Evolutionary conservation across 2,888 invertebrate genomes (phyloP), one percentile per base, ranked within the genome.

Genomic region (Oxycera nigricornis): DNA sequence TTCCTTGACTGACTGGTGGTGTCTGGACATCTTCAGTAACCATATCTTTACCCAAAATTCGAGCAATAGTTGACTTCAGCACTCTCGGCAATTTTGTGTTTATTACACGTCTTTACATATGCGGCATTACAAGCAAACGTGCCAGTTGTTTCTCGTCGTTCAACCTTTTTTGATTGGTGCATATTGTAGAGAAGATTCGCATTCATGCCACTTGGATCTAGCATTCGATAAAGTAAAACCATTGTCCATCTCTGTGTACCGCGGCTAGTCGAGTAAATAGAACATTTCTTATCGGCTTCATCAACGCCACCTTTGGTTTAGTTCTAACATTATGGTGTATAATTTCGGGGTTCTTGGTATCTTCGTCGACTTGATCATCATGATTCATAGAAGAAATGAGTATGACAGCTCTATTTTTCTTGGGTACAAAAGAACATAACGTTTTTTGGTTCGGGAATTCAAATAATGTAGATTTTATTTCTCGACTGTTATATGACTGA

Each of bases 251-350:
- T 46, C 17, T 17, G 11, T 14, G 35, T 46, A n/a, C 46, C n/a
- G 4, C 46, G 46, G 17, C 46, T 46, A 17, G 3, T 46, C 46
- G 46, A 46, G 17, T 46, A 46, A 46, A 46, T 46, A n/a, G 4
- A 46, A 46, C 46, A 46, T 46, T 46, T 73, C 55, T 73, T 46
- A 22, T 73, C 65, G 30, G 41, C n/a, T 67, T 67, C 24, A 55
- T 46, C 14, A 7, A 7, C 46, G n/a, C 46, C 3, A 14, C 46
- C 6, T 11, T 46, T 46, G 6, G 46, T 46, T 14, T 14, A 46
- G 17, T 46, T 46, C 3, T 7, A 46, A 17, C 11, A 46, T 46
- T n/a, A 46, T 31, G 14, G 6, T 31, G n/a, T 46, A 46, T 46
- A 14, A 46, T 3, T 3, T 46, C 52, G 6, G 46, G 46, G 46